Percentiles rank a stretch among this genome's conserved stretches.
phyloP scores from a whole-genome alignment of 2,113 vertebrate species.

The Notiomystis cincta region DNA sequence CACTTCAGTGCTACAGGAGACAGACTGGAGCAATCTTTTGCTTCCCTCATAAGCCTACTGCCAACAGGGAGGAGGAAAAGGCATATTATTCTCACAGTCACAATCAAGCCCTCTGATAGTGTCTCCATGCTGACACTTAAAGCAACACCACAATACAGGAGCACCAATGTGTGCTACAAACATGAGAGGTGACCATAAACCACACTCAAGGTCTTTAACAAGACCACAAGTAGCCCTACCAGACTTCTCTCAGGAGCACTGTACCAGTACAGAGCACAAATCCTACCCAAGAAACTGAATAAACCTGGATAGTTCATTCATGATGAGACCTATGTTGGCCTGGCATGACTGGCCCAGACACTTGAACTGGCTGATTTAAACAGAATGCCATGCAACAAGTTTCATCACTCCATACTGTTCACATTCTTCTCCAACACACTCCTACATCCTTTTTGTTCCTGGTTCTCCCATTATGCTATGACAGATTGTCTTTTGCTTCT shows the following conservation, averaged over 20 bases:
- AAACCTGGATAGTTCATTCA: neutral
- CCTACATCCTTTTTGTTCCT: neutral
- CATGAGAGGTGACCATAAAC: neutral
- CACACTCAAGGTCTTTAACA: neutral
- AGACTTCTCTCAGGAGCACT: neutral
- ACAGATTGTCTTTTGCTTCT: neutral
- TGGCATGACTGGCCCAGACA: neutral
- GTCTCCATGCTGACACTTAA: neutral
- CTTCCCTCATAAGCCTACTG: neutral
- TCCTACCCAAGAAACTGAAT: neutral
- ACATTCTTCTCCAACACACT: neutral
- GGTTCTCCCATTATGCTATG: neutral
- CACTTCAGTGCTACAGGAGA: neutral
- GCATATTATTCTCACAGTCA: neutral
- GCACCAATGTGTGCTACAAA: neutral
- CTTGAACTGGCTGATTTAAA: neutral
- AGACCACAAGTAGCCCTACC: neutral
- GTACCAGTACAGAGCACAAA: neutral
- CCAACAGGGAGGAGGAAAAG: neutral
- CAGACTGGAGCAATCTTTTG: neutral
- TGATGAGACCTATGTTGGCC: neutral
- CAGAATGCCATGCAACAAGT: neutral
- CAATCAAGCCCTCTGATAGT: neutral
- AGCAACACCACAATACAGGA: neutral
- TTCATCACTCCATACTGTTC: neutral